phyloP scores from a whole-genome alignment of 2,113 vertebrate genomes.

The Sterna hirundo region DNA sequence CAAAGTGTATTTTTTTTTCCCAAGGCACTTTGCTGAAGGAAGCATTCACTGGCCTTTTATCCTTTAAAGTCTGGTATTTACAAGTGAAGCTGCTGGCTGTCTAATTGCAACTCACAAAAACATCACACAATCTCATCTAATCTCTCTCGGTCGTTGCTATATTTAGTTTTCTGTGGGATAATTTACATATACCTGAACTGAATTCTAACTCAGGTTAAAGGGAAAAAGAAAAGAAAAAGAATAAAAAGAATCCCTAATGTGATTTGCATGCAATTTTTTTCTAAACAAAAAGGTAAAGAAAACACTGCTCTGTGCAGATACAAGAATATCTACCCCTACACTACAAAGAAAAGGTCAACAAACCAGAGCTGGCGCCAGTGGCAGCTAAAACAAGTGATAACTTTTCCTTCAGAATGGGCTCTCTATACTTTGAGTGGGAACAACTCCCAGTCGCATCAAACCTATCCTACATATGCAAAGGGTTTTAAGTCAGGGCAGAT shows the following conservation, averaged over 20 bases:
- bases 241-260: neutral
- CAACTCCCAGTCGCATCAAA: neutral
- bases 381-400: neutral
- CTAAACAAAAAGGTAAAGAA: neutral
- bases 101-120: slow-evolving; percentile 63
- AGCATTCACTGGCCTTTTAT: slow-evolving; percentile 51
- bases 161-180: slow-evolving; percentile 51
- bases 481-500: neutral
- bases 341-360: neutral
- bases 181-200: slow-evolving; percentile 19
- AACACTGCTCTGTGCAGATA: neutral
- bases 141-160: slow-evolving; percentile 8
- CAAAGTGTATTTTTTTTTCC: neutral
- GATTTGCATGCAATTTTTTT: neutral
- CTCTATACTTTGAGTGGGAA: neutral
- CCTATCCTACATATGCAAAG: neutral
- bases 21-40: slow-evolving; percentile 35
- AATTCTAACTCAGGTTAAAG: neutral
- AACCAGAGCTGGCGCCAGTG: neutral
- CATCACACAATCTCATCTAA: slow-evolving; percentile 48
- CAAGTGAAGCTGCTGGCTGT: slow-evolving; percentile 54
- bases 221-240: neutral
- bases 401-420: neutral
- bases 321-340: neutral
- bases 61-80: slow-evolving; percentile 62